Percentiles rank a stretch among this genome's conserved stretches.
Evolutionary conservation across 2,113 vertebrate genomes (phyloP).

Genomic region (Laticauda colubrina): DNA sequence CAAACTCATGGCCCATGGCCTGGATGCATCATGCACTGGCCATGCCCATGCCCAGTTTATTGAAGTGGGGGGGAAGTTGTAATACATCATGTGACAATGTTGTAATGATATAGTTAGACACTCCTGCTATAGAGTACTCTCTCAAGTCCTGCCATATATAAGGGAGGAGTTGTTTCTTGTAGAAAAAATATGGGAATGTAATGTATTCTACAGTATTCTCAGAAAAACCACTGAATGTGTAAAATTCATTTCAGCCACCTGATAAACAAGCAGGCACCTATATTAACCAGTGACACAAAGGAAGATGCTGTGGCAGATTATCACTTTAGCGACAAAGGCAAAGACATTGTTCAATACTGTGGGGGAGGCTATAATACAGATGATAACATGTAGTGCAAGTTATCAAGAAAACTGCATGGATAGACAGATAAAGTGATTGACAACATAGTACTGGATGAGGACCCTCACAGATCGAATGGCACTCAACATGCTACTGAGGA

Average conservation of each 20-base stretch:
- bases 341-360: not conserved
- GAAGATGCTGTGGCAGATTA: not conserved
- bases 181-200: not conserved
- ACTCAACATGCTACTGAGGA: not conserved
- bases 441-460: not conserved
- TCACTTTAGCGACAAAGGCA: not conserved
- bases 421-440: not conserved
- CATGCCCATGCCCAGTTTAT: too few species aligned
- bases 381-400: not conserved
- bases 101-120: too few species aligned
- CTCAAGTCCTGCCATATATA: not conserved
- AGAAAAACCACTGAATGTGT: not conserved
- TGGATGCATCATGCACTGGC: too few species aligned
- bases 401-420: not conserved
- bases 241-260: not conserved
- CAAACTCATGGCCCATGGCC: too few species aligned
- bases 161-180: not conserved
- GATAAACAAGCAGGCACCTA: not conserved
- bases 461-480: not conserved
- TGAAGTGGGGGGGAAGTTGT: too few species aligned
- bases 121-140: not conserved
- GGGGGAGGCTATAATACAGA: not conserved
- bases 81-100: too few species aligned
- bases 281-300: not conserved
- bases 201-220: not conserved